Evolutionary conservation across 2,888 invertebrate species (phyloP).

Genomic region (Unio delphinus): DNA sequence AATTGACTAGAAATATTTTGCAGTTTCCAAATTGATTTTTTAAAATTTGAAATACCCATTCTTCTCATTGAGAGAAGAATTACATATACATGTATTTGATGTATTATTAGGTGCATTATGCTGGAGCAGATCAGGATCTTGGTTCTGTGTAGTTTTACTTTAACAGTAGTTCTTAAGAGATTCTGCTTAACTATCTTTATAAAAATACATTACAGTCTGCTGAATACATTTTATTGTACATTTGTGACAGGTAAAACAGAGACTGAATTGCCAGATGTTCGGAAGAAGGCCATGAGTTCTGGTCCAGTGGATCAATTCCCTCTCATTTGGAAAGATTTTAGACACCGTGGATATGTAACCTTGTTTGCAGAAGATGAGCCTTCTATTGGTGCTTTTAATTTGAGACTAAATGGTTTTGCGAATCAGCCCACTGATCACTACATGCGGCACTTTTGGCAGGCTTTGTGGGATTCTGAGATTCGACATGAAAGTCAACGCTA

Average conservation of each 20-base stretch:
- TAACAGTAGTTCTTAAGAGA: neutral
- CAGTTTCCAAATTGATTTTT: too few species aligned
- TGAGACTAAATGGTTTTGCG: conserved; percentile 64
- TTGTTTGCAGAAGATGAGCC: conserved; percentile 68
- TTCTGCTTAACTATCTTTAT: neutral
- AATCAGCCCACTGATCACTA: conserved; percentile 66
- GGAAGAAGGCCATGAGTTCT: conserved; percentile 32
- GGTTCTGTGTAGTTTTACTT: neutral
- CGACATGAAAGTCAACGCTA: conserved; percentile 38
- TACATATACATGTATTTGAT: too few species aligned
- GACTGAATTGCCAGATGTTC: conserved; percentile 52
- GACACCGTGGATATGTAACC: conserved; percentile 62
- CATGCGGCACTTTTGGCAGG: conserved; percentile 68
- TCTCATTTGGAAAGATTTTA: conserved; percentile 63
- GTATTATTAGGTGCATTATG: too few species aligned
- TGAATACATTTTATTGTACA: neutral
- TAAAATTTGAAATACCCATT: too few species aligned
- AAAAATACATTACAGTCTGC: too few species aligned
- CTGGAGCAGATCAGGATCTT: too few species aligned
- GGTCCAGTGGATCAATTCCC: conserved; percentile 55
- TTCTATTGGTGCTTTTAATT: conserved; percentile 59
- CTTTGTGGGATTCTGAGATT: conserved; percentile 45
- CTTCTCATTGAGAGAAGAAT: too few species aligned
- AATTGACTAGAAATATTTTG: too few species aligned
- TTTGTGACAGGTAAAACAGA: conserved; percentile 46